Base-by-base conservation (phyloP, 2,888 invertebrate genomes). In the Helleia helle region DNA sequence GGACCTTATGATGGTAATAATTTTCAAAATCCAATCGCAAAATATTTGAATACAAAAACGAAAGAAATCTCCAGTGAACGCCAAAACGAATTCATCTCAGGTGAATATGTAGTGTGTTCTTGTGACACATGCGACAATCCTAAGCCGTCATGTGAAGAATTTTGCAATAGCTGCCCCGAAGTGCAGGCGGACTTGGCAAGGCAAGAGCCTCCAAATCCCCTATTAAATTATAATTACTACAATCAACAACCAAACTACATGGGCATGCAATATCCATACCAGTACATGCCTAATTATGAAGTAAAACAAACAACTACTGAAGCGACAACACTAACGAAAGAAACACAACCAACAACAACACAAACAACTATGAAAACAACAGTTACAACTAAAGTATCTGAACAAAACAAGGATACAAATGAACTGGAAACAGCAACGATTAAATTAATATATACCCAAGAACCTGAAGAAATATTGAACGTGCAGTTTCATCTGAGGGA, bases 101-200 rank as follows among this genome's bases (percentile, higher is more conserved):
- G 52, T n/a, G 54, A 62, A 7, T 65, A 65, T 26, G 63, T 59
- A 27, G 41, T 37, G 12, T 57, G 56, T 28, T 40, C 40, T 0
- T 57, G 55, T 26, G 38, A 43, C 15, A 46, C 40, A 14, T 57
- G 56, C 14, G 26, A 26, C 7, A 38, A 50, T 29, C 40, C 48
- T 1, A 47, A 46, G 26, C 44, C 50, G 13, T 50, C 41, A 2
- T 55, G 55, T 41, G 37, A 11, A 41, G 42, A 29, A 15, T 41
- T 42, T 22, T 55, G 55, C 17, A 31, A 36, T 1, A 44, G 47
- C 28, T 55, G 55, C 34, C 27, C 36, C 4, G 18, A 36, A 4
- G 13, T 31, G 9, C 8, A n/a, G n/a, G n/a, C n/a, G n/a, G n/a
- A n/a, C n/a, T n/a, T n/a, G n/a, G n/a, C n/a, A n/a, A n/a, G n/a